phyloP scores from a whole-genome alignment of 2,797 vertebrate species.

The Sebastes miniatus region DNA sequence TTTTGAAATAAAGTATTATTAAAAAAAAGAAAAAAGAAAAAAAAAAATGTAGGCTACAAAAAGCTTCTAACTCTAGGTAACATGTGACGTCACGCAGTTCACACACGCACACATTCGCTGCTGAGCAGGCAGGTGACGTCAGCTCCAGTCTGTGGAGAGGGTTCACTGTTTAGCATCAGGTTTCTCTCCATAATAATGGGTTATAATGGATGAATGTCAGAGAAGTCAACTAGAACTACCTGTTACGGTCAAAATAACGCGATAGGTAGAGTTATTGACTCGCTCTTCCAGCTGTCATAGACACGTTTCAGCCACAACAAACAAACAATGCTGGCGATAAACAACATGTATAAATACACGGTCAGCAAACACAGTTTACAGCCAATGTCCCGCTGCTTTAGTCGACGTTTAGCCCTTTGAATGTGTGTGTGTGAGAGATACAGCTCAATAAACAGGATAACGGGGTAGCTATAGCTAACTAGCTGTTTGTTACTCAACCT shows the following conservation, averaged over 20 bases:
- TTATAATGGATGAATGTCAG: rapidly evolving
- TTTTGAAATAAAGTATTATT: no score
- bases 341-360: not conserved
- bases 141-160: not conserved
- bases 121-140: slow-evolving; percentile 55
- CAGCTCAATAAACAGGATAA: not conserved
- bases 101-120: not conserved
- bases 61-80: not conserved
- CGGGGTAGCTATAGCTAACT: not conserved
- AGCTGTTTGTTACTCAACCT: not conserved
- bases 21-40: no score
- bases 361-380: no score
- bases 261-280: rapidly evolving
- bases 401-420: not conserved
- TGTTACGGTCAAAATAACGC: not conserved
- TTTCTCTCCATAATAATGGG: rapidly evolving
- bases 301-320: not conserved
- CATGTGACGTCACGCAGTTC: slow-evolving; percentile 29
- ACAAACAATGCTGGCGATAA: not conserved
- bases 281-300: not conserved
- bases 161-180: not conserved
- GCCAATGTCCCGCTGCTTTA: no score
- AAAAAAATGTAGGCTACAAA: no score
- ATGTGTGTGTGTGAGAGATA: no score
- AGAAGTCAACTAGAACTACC: rapidly evolving